Conservation (phyloP, 2,113 vertebrate species). For the Cheilinus undulatus region DNA sequence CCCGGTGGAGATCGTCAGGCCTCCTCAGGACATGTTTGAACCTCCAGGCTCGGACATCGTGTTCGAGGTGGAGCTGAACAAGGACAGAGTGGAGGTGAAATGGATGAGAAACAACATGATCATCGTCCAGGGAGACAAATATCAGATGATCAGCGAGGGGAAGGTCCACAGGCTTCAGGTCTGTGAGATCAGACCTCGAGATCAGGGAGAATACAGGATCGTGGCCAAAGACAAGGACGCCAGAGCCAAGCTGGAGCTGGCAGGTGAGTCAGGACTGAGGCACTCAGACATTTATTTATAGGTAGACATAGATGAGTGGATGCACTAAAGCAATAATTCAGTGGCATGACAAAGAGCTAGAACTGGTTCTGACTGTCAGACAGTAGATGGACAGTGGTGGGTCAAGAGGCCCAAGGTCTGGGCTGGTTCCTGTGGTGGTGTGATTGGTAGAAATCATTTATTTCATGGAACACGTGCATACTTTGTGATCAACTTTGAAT, state of each 20-base stretch:
- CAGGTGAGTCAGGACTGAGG: constrained; percentile 83
- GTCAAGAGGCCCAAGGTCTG: no score
- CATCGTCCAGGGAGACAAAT: constrained; percentile 96
- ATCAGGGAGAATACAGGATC: constrained; percentile 97
- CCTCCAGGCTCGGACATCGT: constrained; percentile 92
- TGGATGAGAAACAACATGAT: constrained; percentile 99
- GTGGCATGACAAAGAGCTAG: no score
- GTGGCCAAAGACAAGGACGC: constrained; percentile 98
- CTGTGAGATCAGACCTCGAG: constrained; percentile 94
- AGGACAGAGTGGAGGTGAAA: constrained; percentile 96
- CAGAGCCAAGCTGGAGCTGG: constrained; percentile 95
- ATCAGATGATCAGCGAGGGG: constrained; percentile 98
- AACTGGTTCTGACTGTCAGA: no score
- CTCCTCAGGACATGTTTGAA: constrained; percentile 92
- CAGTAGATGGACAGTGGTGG: no score
- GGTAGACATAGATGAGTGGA: no score
- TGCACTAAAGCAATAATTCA: no score
- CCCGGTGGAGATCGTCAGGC: constrained; percentile 95
- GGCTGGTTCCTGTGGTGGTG: no score
- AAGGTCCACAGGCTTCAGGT: constrained; percentile 95
- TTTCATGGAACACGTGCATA: no score
- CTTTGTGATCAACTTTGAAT: no score
- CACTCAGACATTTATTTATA: no score
- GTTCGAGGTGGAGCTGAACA: constrained; percentile 95
- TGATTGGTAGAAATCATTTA: no score